Evolutionary conservation across 1,140 invertebrate genomes (phyloP).

Genomic region (Papilio xuthus): DNA sequence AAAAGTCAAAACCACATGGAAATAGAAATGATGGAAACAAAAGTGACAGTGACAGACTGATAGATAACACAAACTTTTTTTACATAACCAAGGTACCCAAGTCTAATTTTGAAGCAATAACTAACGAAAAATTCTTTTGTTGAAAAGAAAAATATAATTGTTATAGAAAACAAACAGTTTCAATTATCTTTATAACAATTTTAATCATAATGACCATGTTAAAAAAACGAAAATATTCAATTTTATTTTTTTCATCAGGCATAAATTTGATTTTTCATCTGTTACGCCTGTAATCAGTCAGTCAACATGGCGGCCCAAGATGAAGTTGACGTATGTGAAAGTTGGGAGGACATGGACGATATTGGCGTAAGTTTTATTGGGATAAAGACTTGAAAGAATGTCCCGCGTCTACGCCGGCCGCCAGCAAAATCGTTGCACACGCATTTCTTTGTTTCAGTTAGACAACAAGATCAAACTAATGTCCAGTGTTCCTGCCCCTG

Average conservation of each 20-base stretch:
- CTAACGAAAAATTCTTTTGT: neutral
- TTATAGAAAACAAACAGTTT: neutral
- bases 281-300: constrained; percentile 43
- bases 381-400: constrained; percentile 49
- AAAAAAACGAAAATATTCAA: neutral
- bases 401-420: constrained; percentile 32
- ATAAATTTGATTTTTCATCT: constrained; percentile 21
- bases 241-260: neutral
- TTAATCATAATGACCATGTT: neutral
- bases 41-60: neutral
- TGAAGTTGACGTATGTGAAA: constrained; percentile 84
- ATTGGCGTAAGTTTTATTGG: constrained; percentile 77
- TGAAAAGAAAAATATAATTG: neutral
- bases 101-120: neutral
- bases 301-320: constrained; percentile 80
- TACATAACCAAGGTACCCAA: neutral
- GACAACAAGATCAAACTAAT: constrained; percentile 77
- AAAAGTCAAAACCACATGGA: constrained; percentile 21
- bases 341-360: constrained; percentile 93
- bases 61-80: neutral
- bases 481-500: constrained; percentile 68
- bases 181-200: neutral
- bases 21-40: neutral
- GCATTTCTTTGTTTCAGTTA: constrained; percentile 68
- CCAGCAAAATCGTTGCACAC: constrained; percentile 44